Evolutionary conservation across 2,888 invertebrate genomes (phyloP).

Genomic region (Parascotia fuliginaria): DNA sequence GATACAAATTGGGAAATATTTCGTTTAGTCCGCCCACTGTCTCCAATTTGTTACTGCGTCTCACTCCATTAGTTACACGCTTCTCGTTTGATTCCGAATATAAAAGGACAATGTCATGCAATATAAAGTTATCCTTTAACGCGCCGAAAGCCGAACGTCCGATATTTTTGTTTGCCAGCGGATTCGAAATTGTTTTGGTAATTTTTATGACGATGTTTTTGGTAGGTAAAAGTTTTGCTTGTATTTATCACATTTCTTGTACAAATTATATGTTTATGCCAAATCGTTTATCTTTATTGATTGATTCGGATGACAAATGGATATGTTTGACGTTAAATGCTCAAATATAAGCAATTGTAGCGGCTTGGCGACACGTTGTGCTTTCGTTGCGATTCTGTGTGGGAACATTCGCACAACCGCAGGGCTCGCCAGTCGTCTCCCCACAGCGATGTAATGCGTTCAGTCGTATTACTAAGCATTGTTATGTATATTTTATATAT

Average conservation of each 20-base stretch:
- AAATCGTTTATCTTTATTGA: constrained; percentile 25
- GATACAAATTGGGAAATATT: constrained; percentile 63
- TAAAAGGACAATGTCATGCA: constrained; percentile 26
- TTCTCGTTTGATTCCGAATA: constrained; percentile 40
- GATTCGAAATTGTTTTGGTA: constrained; percentile 9
- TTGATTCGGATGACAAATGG: constrained; percentile 19
- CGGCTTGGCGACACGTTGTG: too few relatives aligned
- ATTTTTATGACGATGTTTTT: constrained; percentile 19
- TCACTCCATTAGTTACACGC: constrained; percentile 60
- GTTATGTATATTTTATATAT: too few relatives aligned
- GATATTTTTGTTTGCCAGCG: constrained; percentile 13
- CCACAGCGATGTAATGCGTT: too few relatives aligned
- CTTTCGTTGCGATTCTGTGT: too few relatives aligned
- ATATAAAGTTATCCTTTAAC: constrained; percentile 24
- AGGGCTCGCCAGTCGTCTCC: too few relatives aligned
- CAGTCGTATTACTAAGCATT: too few relatives aligned
- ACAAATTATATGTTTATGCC: constrained; percentile 14
- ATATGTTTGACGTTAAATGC: constrained; percentile 20
- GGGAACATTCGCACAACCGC: too few relatives aligned
- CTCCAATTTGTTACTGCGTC: constrained; percentile 60
- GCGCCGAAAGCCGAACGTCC: constrained; percentile 5
- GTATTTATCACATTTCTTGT: constrained; percentile 10
- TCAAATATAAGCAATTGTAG: too few relatives aligned
- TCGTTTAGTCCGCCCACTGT: constrained; percentile 56
- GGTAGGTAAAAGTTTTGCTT: not conserved